A percentile compares a stretch with the other conserved stretches of the same genome.
These are phyloP conservation scores for Hyles lineata DNA, from an alignment of 2,888 invertebrate species.

Conservation along the genomic window DNA sequence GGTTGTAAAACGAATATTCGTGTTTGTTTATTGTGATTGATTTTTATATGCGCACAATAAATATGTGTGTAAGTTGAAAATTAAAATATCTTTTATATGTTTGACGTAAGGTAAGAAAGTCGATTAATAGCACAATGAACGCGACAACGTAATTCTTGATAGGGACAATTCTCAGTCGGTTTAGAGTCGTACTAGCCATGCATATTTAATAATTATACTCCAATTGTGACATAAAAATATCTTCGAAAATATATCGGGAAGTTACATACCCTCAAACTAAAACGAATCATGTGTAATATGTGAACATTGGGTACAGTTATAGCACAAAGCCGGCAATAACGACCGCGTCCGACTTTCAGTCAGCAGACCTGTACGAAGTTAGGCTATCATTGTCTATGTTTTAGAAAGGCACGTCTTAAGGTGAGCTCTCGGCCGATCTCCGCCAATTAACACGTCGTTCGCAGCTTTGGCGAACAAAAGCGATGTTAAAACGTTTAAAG, in stretches of 20 bases:
- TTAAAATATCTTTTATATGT: conserved; percentile 27
- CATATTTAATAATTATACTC: too few species aligned
- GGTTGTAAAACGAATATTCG: conserved; percentile 28
- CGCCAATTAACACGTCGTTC: conserved; percentile 77
- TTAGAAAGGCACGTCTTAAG: conserved; percentile 27
- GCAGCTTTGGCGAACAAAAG: conserved; percentile 64
- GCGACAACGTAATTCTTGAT: not conserved
- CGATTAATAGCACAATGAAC: not conserved
- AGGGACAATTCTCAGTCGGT: not conserved
- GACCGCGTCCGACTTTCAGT: not conserved
- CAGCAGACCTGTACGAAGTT: not conserved
- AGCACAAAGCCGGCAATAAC: not conserved
- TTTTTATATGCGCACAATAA: conserved; percentile 30
- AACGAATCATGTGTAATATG: too few species aligned
- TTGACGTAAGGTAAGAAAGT: conserved; percentile 26
- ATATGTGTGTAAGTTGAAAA: conserved; percentile 30
- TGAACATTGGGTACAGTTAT: too few species aligned
- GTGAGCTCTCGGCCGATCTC: conserved; percentile 43
- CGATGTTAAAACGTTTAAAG: conserved; percentile 35
- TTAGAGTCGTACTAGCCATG: too few species aligned
- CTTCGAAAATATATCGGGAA: too few species aligned
- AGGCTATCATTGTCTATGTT: conserved; percentile 27
- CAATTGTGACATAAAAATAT: too few species aligned
- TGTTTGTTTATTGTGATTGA: conserved; percentile 31
- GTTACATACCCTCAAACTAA: too few species aligned